Conservation (phyloP, 2,113 vertebrate genomes). For the Gavia stellata region DNA sequence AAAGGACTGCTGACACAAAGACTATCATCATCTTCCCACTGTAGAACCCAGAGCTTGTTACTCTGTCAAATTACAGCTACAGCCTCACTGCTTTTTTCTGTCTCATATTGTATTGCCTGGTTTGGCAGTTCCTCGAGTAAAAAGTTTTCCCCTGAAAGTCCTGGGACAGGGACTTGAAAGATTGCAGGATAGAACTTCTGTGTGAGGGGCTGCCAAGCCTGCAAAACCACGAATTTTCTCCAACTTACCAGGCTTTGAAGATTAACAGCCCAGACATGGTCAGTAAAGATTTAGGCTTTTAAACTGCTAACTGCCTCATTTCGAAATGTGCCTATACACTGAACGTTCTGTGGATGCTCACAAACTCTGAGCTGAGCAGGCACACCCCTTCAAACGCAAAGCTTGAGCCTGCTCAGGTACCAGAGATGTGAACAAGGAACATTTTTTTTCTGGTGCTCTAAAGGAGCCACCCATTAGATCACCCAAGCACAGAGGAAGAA, state of each 20-base stretch:
- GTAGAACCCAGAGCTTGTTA: background rate
- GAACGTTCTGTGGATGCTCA: fast-evolving
- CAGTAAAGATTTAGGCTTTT: background rate
- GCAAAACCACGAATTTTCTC: background rate
- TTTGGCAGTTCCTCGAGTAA: background rate
- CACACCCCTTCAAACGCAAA: background rate
- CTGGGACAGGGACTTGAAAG: background rate
- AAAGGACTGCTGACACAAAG: background rate
- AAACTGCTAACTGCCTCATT: background rate
- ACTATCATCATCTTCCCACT: background rate
- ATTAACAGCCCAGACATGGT: background rate
- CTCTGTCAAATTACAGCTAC: background rate
- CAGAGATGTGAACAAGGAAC: background rate
- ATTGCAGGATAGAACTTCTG: background rate
- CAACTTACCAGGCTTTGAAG: background rate
- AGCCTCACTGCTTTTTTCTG: background rate
- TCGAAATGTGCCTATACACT: background rate
- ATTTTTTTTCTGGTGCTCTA: background rate
- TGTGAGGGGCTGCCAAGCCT: background rate
- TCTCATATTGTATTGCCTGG: background rate
- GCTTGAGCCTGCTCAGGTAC: background rate
- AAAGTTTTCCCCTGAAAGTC: background rate
- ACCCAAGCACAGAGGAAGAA: background rate
- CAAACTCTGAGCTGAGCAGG: background rate
- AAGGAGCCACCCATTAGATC: background rate